phyloP scores from a whole-genome alignment of 2,888 invertebrate species.

The Philhelius pedissequus region DNA sequence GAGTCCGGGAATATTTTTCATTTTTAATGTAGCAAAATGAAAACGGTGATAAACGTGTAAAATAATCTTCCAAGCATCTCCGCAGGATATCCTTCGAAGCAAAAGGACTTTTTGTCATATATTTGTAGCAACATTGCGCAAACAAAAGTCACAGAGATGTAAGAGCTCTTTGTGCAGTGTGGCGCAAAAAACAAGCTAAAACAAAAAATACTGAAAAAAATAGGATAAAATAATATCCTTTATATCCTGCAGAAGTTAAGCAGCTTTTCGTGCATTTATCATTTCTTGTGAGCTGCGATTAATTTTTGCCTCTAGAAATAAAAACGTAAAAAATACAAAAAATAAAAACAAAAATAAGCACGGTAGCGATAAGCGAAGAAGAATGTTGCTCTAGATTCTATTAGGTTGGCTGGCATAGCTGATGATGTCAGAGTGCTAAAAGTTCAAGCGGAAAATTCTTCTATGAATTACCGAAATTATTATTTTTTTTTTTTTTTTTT shows the following conservation, averaged over 20 bases:
- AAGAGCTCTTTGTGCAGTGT: slow-evolving; percentile 44
- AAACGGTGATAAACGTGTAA: slow-evolving; percentile 66
- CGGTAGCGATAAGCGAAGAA: slow-evolving; percentile 45
- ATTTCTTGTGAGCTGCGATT: slow-evolving; percentile 50
- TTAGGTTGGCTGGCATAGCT: slow-evolving; percentile 38
- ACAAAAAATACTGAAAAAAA: neutral
- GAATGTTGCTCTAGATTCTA: slow-evolving; percentile 44
- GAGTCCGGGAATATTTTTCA: slow-evolving; percentile 52
- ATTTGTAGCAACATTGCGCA: neutral
- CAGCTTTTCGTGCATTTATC: slow-evolving; percentile 65
- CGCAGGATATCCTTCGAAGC: slow-evolving; percentile 63
- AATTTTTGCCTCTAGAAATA: slow-evolving; percentile 59
- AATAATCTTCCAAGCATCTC: slow-evolving; percentile 61
- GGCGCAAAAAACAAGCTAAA: slow-evolving; percentile 37
- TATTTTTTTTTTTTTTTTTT: slow-evolving; percentile 6
- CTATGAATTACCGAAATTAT: slow-evolving; percentile 27
- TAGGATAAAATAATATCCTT: slow-evolving; percentile 27
- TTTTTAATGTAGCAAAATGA: slow-evolving; percentile 65
- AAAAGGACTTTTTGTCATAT: slow-evolving; percentile 15
- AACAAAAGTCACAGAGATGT: slow-evolving; percentile 9
- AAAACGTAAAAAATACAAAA: neutral
- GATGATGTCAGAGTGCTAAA: slow-evolving; percentile 29
- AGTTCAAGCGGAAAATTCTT: slow-evolving; percentile 26
- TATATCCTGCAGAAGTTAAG: slow-evolving; percentile 46
- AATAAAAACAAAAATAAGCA: slow-evolving; percentile 14